phyloP scores from a whole-genome alignment of 2,113 vertebrate genomes.

The Cavia aperea region DNA sequence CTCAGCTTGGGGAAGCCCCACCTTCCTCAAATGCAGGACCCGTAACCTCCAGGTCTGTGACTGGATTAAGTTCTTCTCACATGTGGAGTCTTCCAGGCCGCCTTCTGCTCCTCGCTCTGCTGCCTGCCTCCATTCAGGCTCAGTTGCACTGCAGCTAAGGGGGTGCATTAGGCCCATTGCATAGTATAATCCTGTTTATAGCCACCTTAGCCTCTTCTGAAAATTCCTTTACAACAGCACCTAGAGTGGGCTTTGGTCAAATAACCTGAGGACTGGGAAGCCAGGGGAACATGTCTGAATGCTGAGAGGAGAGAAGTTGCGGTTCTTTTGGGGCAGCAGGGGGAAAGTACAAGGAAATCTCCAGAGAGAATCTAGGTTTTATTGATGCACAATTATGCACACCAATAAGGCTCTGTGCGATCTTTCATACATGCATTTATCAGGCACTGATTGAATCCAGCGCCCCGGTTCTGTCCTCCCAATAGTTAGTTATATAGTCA shows the following conservation, averaged over 20 bases:
- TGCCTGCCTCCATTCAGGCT: background rate
- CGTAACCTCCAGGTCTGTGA: background rate
- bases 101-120: background rate
- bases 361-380: background rate
- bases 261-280: background rate
- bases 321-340: background rate
- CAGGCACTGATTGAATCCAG: background rate
- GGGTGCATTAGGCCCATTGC: background rate
- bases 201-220: background rate
- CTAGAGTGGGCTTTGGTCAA: background rate
- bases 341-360: background rate
- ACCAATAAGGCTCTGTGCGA: background rate
- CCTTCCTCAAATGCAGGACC: background rate
- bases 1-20: background rate
- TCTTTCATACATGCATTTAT: no score
- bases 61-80: no score
- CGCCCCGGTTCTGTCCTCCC: fast-evolving
- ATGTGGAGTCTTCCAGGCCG: background rate
- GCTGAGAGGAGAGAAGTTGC: background rate
- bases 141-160: background rate
- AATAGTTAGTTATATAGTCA: no score
- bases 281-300: background rate
- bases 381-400: background rate
- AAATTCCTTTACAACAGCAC: background rate
- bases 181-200: background rate